These are phyloP conservation scores for Lasiurus borealis DNA, from an alignment of 2,113 vertebrate species.

Conservation along the genomic window DNA sequence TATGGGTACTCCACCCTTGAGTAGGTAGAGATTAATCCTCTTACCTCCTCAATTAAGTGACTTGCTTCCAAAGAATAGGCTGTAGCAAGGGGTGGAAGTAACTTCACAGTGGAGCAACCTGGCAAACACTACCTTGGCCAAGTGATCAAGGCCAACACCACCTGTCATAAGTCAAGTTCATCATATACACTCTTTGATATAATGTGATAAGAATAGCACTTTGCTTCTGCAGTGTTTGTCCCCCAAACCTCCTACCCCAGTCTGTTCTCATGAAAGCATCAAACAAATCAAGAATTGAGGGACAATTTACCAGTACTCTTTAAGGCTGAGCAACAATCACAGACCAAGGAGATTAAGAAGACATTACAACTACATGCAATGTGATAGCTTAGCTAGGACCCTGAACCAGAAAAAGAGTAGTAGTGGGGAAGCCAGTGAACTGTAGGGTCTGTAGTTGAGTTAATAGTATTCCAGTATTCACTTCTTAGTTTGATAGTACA, in stretches of 20 bases:
- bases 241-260: background rate
- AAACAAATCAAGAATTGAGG: background rate
- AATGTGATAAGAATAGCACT: background rate
- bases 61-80: background rate
- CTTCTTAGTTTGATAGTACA: constrained; percentile 32
- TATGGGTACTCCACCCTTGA: background rate
- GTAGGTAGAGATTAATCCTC: background rate
- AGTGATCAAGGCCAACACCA: background rate
- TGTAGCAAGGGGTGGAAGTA: background rate
- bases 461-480: background rate
- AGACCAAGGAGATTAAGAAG: too few relatives aligned
- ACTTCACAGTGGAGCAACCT: background rate
- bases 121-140: background rate
- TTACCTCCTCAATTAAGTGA: background rate
- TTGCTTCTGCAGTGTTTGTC: background rate
- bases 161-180: background rate
- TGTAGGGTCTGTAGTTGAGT: background rate
- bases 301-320: too few relatives aligned
- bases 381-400: background rate
- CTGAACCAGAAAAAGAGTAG: background rate
- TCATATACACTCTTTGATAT: background rate
- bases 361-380: too few relatives aligned
- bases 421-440: background rate
- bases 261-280: background rate
- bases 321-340: too few relatives aligned